These are phyloP conservation scores for Orchesella flavescens DNA, from an alignment of 2,888 invertebrate species.

Conservation along the genomic window DNA sequence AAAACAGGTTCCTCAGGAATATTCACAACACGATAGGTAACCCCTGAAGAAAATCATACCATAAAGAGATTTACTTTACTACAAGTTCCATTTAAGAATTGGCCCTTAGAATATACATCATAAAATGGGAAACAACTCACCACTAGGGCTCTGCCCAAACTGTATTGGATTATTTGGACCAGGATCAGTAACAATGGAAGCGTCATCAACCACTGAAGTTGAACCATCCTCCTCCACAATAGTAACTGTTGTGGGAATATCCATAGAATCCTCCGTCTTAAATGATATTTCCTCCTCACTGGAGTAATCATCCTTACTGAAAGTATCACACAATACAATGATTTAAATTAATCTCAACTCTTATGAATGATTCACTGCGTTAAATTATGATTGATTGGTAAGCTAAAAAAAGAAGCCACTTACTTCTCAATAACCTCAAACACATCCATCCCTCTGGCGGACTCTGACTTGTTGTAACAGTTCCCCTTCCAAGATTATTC, in stretches of 20 bases:
- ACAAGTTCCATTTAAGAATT: too few species aligned
- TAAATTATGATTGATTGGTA: constrained; percentile 15
- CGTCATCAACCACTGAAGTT: constrained; percentile 71
- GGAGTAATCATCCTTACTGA: constrained; percentile 40
- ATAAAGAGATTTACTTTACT: not conserved
- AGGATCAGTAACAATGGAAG: constrained; percentile 70
- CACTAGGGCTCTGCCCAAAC: constrained; percentile 67
- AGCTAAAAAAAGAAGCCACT: constrained; percentile 3
- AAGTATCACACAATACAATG: too few species aligned
- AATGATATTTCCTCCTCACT: constrained; percentile 59
- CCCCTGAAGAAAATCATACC: constrained; percentile 72
- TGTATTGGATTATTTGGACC: constrained; percentile 70
- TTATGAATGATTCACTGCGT: too few species aligned
- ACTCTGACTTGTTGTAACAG: not conserved
- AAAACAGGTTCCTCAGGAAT: constrained; percentile 67
- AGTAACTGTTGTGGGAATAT: constrained; percentile 73
- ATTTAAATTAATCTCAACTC: not conserved
- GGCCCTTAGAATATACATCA: not conserved
- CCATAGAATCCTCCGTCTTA: constrained; percentile 68
- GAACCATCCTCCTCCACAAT: constrained; percentile 75
- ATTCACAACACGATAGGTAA: constrained; percentile 85
- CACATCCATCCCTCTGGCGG: constrained; percentile 25
- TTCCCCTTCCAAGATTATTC: not conserved
- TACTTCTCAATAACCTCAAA: constrained; percentile 35
- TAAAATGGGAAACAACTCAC: not conserved